Conservation (phyloP, 2,888 invertebrate species). For the Germaria angustata region DNA sequence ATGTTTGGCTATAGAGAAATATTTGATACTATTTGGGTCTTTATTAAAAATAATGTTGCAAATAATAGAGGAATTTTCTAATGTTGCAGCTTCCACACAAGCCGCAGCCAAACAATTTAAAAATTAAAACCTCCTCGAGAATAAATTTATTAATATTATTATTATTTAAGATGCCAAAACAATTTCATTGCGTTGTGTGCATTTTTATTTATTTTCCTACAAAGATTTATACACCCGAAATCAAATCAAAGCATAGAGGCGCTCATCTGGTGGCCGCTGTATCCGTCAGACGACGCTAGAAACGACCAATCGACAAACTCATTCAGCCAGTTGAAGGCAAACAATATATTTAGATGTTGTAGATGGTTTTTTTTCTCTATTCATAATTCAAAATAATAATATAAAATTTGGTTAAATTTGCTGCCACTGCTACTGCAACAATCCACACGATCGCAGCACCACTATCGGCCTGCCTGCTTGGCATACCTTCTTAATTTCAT, state of each 20-base stretch:
- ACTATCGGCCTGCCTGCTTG: not conserved
- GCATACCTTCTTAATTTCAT: slow-evolving; percentile 5
- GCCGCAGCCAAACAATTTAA: slow-evolving; percentile 17
- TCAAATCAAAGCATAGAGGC: slow-evolving; percentile 26
- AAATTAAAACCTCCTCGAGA: slow-evolving; percentile 51
- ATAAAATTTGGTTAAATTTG: slow-evolving; percentile 12
- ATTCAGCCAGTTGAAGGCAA: slow-evolving; percentile 1
- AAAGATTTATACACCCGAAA: slow-evolving; percentile 50
- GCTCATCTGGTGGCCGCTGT: slow-evolving; percentile 14
- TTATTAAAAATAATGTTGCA: slow-evolving; percentile 62
- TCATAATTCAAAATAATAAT: slow-evolving; percentile 35
- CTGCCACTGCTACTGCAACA: slow-evolving; percentile 22
- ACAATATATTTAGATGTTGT: slow-evolving; percentile 1
- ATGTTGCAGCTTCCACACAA: not conserved
- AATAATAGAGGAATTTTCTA: slow-evolving; percentile 39
- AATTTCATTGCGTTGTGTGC: slow-evolving; percentile 62
- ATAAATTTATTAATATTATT: slow-evolving; percentile 62
- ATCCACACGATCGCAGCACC: not conserved
- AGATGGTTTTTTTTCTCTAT: not conserved
- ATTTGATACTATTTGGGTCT: slow-evolving; percentile 43
- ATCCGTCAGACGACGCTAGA: not conserved
- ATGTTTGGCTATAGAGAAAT: not conserved
- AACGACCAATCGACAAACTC: slow-evolving; percentile 14
- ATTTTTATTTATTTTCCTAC: slow-evolving; percentile 59
- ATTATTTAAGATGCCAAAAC: slow-evolving; percentile 64